Conservation (phyloP, 2,888 invertebrate genomes). For the Mycalesis mineus region DNA sequence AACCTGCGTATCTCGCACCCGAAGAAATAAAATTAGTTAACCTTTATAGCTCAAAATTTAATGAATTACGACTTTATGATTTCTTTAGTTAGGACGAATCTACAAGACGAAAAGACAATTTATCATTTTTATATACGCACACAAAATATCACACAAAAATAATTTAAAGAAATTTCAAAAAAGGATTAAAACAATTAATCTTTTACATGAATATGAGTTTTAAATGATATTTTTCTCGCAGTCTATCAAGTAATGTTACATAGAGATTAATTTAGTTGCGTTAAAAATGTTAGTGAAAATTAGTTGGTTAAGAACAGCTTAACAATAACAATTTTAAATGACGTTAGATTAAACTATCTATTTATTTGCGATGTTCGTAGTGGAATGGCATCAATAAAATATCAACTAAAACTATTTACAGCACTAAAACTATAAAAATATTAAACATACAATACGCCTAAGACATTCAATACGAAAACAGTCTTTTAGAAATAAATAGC, state of each 20-base stretch:
- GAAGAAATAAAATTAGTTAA: no score
- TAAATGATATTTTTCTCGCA: not conserved
- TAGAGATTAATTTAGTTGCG: not conserved
- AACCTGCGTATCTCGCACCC: no score
- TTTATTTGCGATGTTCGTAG: conserved; percentile 33
- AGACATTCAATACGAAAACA: conserved; percentile 25
- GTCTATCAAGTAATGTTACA: not conserved
- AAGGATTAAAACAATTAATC: no score
- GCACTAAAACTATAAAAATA: conserved; percentile 5
- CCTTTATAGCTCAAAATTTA: no score
- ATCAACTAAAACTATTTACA: conserved; percentile 33
- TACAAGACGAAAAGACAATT: no score
- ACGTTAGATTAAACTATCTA: conserved; percentile 6
- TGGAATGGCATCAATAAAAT: conserved; percentile 27
- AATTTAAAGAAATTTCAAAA: no score
- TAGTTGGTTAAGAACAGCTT: not conserved
- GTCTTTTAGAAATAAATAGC: conserved; percentile 36
- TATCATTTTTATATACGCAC: no score
- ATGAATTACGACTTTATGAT: no score
- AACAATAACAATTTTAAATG: not conserved
- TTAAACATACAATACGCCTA: conserved; percentile 27
- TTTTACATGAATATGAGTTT: no score
- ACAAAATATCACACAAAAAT: no score
- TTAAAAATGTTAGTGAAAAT: conserved; percentile 6
- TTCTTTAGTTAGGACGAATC: no score